These are phyloP conservation scores for Maniola hyperantus DNA, from an alignment of 2,888 invertebrate genomes.

Conservation along the genomic window DNA sequence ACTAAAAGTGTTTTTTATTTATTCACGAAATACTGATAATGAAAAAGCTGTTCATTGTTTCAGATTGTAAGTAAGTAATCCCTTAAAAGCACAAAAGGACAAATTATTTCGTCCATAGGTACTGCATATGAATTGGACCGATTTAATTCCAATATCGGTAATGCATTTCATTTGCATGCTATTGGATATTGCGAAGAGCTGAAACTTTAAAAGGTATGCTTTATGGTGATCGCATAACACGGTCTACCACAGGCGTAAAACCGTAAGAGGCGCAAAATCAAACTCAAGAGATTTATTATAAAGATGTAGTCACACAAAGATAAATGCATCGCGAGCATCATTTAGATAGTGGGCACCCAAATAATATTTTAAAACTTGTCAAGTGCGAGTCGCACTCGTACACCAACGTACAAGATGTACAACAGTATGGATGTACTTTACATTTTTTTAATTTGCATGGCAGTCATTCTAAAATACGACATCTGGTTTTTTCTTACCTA, in stretches of 20 bases:
- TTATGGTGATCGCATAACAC: constrained; percentile 1
- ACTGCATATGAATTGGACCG: constrained; percentile 34
- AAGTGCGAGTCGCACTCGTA: too few relatives aligned
- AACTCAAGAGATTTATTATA: too few relatives aligned
- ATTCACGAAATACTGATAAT: neutral
- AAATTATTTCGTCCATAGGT: constrained; percentile 23
- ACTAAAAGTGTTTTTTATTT: neutral
- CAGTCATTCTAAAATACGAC: too few relatives aligned
- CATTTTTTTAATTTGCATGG: too few relatives aligned
- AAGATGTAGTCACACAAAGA: too few relatives aligned
- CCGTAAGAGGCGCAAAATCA: neutral
- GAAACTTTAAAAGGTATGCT: constrained; percentile 28
- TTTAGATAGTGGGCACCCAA: too few relatives aligned
- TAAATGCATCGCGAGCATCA: too few relatives aligned
- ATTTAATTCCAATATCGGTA: constrained; percentile 40
- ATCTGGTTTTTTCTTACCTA: too few relatives aligned
- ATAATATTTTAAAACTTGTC: too few relatives aligned
- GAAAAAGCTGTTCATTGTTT: constrained; percentile 1
- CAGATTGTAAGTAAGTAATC: constrained; percentile 27
- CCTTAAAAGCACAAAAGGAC: constrained; percentile 29
- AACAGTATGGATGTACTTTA: too few relatives aligned
- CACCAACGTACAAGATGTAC: too few relatives aligned
- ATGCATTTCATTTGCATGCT: constrained; percentile 36
- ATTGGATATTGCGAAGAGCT: constrained; percentile 29
- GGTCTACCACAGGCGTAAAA: neutral